Conservation (phyloP, 2,888 invertebrate genomes). For the Melieria picta region DNA sequence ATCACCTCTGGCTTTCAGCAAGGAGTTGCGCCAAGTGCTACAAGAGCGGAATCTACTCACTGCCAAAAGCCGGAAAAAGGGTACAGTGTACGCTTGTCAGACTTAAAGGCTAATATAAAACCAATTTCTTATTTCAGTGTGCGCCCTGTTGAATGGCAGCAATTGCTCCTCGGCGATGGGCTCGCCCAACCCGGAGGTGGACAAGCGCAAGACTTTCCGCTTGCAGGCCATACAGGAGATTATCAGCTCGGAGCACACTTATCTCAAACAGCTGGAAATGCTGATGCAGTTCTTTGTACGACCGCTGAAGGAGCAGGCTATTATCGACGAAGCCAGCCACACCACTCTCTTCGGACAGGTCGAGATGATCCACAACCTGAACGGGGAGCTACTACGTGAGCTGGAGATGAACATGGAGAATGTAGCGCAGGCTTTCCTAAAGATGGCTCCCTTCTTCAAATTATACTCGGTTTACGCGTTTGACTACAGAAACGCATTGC, state of each 20-base stretch:
- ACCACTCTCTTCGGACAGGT: conserved; percentile 73
- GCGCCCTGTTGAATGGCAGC: conserved; percentile 68
- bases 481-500: conserved; percentile 74
- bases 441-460: conserved; percentile 81
- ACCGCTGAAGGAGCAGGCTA: conserved; percentile 69
- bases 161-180: conserved; percentile 45
- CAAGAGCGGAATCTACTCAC: conserved; percentile 73
- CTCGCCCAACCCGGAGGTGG: conserved; percentile 56
- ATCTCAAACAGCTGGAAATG: conserved; percentile 74
- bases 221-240: conserved; percentile 75
- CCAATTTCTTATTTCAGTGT: conserved; percentile 61
- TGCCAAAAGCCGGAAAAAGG: conserved; percentile 70
- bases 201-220: conserved; percentile 61
- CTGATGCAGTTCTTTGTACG: conserved; percentile 74
- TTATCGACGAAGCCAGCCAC: conserved; percentile 68
- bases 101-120: not conserved
- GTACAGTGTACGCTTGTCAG: conserved; percentile 54
- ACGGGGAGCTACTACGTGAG: conserved; percentile 71
- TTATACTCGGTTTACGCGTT: conserved; percentile 82
- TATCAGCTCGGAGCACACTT: conserved; percentile 75
- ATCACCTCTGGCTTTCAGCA: conserved; percentile 62
- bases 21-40: conserved; percentile 72
- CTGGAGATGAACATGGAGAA: conserved; percentile 70
- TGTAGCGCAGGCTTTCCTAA: conserved; percentile 74
- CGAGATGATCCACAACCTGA: conserved; percentile 73